These are phyloP conservation scores for Leucophenga varia DNA, from an alignment of 1,140 invertebrate genomes.

Conservation along the genomic window DNA sequence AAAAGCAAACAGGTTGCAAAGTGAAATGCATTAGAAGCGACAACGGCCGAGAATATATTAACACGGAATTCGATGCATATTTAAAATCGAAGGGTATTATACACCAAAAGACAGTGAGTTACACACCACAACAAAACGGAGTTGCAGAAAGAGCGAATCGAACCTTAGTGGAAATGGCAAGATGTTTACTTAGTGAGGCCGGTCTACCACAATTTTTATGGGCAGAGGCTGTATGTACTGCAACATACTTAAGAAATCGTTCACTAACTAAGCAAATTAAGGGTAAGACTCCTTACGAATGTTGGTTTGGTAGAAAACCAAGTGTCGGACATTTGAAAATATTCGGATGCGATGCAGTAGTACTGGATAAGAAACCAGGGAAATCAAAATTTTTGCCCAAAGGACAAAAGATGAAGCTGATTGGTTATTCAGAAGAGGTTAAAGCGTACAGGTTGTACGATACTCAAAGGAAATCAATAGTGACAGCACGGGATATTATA, in stretches of 20 bases:
- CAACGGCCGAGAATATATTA: constrained; percentile 55
- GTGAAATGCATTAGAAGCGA: constrained; percentile 45
- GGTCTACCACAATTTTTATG: constrained; percentile 52
- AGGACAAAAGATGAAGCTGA: too few relatives aligned
- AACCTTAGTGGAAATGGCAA: constrained; percentile 22
- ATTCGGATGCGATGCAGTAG: constrained; percentile 41
- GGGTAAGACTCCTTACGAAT: constrained; percentile 12
- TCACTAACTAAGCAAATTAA: constrained; percentile 5
- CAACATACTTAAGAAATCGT: constrained; percentile 15
- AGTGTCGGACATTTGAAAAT: constrained; percentile 37
- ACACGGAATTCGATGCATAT: constrained; percentile 26
- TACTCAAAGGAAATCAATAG: constrained; percentile 1
- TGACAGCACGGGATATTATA: constrained; percentile 8
- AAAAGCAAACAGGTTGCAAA: constrained; percentile 33
- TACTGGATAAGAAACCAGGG: constrained; percentile 43
- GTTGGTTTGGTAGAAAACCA: constrained; percentile 21
- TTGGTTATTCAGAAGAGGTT: too few relatives aligned
- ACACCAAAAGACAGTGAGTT: constrained; percentile 47
- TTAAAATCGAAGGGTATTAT: constrained; percentile 36
- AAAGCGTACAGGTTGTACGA: constrained; percentile 13
- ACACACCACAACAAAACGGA: constrained; percentile 57
- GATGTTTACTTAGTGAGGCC: constrained; percentile 34
- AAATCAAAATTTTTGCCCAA: constrained; percentile 23
- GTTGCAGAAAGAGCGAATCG: too few relatives aligned
- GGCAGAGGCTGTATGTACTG: constrained; percentile 57